These are phyloP conservation scores for Caenorhabditis tropicalis DNA, from an alignment of 1,140 invertebrate genomes.

Conservation along the genomic window DNA sequence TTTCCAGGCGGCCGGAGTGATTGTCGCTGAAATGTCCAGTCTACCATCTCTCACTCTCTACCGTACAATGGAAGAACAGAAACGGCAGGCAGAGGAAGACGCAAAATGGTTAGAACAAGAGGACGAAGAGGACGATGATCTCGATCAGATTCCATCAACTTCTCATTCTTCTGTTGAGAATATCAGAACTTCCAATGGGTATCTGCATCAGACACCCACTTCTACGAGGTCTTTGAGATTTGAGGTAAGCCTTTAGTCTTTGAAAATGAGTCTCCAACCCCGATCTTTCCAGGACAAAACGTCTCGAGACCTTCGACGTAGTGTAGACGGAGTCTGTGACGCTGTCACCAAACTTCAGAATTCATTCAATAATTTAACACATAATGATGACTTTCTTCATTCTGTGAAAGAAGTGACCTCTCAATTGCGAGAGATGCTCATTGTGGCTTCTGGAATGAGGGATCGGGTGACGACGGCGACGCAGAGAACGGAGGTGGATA, in stretches of 20 bases:
- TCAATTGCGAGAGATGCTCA: constrained; percentile 18
- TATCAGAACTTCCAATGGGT: not conserved
- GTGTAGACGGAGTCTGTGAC: constrained; percentile 20
- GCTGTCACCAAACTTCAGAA: constrained; percentile 47
- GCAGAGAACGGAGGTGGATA: constrained; percentile 34
- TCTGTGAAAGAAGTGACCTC: constrained; percentile 42
- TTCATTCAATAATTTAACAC: constrained; percentile 44
- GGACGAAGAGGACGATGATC: constrained; percentile 45
- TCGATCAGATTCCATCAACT: not conserved
- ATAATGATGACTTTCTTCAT: constrained; percentile 40
- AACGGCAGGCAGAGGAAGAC: constrained; percentile 64
- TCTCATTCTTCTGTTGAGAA: constrained; percentile 18
- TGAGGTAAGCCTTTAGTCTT: not conserved
- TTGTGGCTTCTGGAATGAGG: constrained; percentile 30
- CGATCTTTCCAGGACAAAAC: not conserved
- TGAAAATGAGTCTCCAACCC: not conserved
- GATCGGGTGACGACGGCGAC: constrained; percentile 17
- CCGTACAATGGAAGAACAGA: constrained; percentile 62
- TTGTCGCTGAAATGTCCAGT: constrained; percentile 51
- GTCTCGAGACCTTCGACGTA: not conserved
- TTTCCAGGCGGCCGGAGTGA: constrained; percentile 50
- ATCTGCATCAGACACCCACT: constrained; percentile 12
- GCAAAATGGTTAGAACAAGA: constrained; percentile 65
- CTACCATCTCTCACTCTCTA: constrained; percentile 56
- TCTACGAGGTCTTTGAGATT: not conserved